Conservation (phyloP, 1,140 invertebrate species). For the Danaus plexippus region DNA sequence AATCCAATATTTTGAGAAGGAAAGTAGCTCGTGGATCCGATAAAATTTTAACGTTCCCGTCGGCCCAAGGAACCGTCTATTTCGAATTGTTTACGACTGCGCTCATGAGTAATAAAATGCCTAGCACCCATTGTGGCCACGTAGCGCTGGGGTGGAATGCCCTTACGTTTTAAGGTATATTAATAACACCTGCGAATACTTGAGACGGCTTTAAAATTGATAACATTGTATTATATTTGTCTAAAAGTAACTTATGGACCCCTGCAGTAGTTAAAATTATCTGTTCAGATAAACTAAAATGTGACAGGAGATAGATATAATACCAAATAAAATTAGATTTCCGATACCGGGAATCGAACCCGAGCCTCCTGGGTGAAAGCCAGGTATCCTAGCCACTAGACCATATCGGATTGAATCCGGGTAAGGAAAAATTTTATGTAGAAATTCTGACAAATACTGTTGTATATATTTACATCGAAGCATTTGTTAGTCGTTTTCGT, state of each 20-base stretch:
- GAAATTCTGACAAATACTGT: too few species aligned
- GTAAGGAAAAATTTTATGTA: too few species aligned
- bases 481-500: too few species aligned
- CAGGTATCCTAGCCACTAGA: conserved; percentile 56
- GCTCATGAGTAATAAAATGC: conserved; percentile 52
- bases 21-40: conserved; percentile 7
- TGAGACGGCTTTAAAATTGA: too few species aligned
- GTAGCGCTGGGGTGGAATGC: conserved; percentile 39
- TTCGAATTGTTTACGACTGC: conserved; percentile 50
- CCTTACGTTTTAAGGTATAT: conserved; percentile 24
- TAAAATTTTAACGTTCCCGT: conserved; percentile 23
- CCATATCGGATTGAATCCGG: conserved; percentile 40
- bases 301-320: too few species aligned
- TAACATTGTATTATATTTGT: too few species aligned
- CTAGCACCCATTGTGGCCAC: conserved; percentile 33
- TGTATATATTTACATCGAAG: too few species aligned
- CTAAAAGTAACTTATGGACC: too few species aligned
- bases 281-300: too few species aligned
- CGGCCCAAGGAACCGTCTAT: conserved; percentile 33
- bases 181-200: conserved; percentile 1
- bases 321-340: conserved; percentile 15
- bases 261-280: too few species aligned
- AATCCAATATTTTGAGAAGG: too few species aligned
- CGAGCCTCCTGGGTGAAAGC: conserved; percentile 46
- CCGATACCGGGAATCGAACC: conserved; percentile 60